phyloP scores from a whole-genome alignment of 2,888 invertebrate genomes.

The Frankliniella fusca region DNA sequence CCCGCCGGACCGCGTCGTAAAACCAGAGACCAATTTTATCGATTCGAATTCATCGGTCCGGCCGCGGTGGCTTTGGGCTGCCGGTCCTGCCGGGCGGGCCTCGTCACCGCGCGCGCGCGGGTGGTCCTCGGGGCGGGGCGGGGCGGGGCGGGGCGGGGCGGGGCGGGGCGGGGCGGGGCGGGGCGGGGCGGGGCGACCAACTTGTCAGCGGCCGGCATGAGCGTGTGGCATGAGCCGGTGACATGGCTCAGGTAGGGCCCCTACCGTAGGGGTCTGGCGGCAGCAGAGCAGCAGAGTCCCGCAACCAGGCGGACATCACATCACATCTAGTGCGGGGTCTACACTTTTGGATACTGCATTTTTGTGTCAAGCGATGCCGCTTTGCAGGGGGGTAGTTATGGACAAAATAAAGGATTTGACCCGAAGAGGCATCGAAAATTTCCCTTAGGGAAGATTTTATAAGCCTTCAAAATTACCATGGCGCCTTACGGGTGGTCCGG shows the following conservation, averaged over 20 bases:
- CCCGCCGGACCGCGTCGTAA: not conserved
- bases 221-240: not conserved
- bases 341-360: too few relatives aligned
- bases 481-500: too few relatives aligned
- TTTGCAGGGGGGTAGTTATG: too few relatives aligned
- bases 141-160: not conserved
- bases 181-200: not conserved
- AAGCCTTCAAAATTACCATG: too few relatives aligned
- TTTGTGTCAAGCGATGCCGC: too few relatives aligned
- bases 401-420: too few relatives aligned
- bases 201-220: not conserved
- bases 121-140: not conserved
- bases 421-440: too few relatives aligned
- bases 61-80: not conserved
- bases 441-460: too few relatives aligned
- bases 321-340: too few relatives aligned
- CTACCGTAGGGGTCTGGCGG: not conserved
- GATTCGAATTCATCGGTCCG: not conserved
- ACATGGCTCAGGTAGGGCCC: not conserved
- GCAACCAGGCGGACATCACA: not conserved
- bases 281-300: not conserved
- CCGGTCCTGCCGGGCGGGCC: not conserved
- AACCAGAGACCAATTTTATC: constrained; percentile 21
- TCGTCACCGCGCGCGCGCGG: not conserved
- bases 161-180: not conserved